A percentile compares a stretch with the other conserved stretches of the same genome.
phyloP scores from a whole-genome alignment of 2,888 invertebrate genomes.

The Micropterix aruncella region DNA sequence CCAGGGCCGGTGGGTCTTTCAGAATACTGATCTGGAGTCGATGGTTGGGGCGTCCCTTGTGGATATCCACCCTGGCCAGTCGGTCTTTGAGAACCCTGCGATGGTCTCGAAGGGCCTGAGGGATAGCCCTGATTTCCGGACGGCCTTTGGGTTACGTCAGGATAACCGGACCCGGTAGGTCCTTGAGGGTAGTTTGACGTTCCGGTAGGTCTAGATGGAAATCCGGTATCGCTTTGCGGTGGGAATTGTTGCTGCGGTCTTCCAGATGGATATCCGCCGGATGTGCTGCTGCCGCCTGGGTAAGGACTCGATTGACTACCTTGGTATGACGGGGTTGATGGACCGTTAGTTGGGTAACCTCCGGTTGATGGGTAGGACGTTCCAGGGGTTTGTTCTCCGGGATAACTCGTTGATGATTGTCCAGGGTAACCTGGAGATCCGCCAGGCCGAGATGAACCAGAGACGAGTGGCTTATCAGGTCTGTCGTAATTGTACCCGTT shows the following conservation, averaged over 20 bases:
- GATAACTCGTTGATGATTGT: constrained; percentile 4
- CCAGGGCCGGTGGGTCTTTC: constrained; percentile 6
- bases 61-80: constrained; percentile 13
- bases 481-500: constrained; percentile 63
- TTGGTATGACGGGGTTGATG: constrained; percentile 19
- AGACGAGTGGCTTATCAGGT: constrained; percentile 45
- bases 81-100: constrained; percentile 6
- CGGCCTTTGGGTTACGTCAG: constrained; percentile 10
- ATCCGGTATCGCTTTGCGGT: constrained; percentile 6
- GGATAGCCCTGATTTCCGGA: constrained; percentile 13
- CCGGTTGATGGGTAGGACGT: constrained; percentile 12
- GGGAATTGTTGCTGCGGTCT: constrained; percentile 2
- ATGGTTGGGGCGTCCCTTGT: constrained; percentile 13
- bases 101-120: constrained; percentile 8
- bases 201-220: constrained; percentile 9
- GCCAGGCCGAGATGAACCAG: constrained; percentile 12
- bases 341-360: constrained; percentile 17
- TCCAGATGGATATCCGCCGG: constrained; percentile 4
- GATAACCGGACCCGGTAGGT: no score
- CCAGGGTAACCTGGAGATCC: constrained; percentile 10
- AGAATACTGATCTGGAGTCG: constrained; percentile 17
- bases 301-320: constrained; percentile 14
- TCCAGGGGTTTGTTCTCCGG: constrained; percentile 8
- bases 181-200: constrained; percentile 12
- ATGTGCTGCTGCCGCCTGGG: constrained; percentile 10